Conservation (phyloP, 2,797 vertebrate genomes). For the Pelodytes ibericus region DNA sequence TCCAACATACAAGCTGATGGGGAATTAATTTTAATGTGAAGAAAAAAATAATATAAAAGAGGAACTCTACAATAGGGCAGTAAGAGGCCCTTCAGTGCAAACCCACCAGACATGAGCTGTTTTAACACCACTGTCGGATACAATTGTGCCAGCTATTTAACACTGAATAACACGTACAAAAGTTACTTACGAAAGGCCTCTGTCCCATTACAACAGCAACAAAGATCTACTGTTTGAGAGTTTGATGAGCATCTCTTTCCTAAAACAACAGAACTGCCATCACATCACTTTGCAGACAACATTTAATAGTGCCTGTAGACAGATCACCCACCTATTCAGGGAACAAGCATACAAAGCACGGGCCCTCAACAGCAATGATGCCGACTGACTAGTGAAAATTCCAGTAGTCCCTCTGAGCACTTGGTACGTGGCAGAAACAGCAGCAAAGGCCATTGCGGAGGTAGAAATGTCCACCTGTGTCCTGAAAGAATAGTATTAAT, state of each 20-base stretch:
- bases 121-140: neutral
- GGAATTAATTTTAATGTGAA: slow-evolving; percentile 9
- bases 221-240: slow-evolving; percentile 43
- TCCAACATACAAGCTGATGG: slow-evolving; percentile 15
- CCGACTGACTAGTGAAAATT: slow-evolving; percentile 58
- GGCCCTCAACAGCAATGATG: slow-evolving; percentile 53
- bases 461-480: too few species aligned
- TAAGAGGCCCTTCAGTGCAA: neutral
- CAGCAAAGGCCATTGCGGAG: slow-evolving; percentile 61
- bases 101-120: neutral
- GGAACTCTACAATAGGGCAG: neutral
- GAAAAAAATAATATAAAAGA: neutral
- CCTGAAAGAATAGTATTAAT: too few species aligned
- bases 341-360: slow-evolving; percentile 61
- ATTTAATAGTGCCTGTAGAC: neutral
- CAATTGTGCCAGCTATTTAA: neutral
- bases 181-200: slow-evolving; percentile 36
- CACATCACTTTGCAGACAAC: slow-evolving; percentile 35
- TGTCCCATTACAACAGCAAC: slow-evolving; percentile 40
- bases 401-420: slow-evolving; percentile 68
- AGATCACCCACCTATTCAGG: slow-evolving; percentile 70
- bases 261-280: slow-evolving; percentile 44
- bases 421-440: slow-evolving; percentile 61
- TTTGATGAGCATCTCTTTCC: slow-evolving; percentile 50
- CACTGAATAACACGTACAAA: slow-evolving; percentile 2